A percentile compares a stretch with the other conserved stretches of the same genome.
Conservation (phyloP, 37 sponge, comb jelly and placozoan species). For the Spongilla lacustris region DNA sequence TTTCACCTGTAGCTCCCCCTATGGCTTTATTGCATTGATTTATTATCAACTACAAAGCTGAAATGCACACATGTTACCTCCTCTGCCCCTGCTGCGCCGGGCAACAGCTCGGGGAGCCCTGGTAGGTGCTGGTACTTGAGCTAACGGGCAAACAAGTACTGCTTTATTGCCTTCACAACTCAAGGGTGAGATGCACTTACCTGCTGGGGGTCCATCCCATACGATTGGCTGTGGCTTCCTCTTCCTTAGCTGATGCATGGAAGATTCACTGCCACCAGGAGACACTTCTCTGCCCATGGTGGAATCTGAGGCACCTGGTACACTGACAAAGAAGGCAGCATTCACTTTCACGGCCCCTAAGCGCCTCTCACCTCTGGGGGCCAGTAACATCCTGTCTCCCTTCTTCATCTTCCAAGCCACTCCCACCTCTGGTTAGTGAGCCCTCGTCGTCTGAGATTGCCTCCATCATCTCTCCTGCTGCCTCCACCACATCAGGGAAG, state of each 20-base stretch:
- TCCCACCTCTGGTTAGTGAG: not conserved
- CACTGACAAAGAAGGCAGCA: not conserved
- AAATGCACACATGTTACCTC: too few relatives aligned
- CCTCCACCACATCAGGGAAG: not conserved
- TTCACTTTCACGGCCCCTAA: not conserved
- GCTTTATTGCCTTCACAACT: not conserved
- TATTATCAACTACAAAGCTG: too few relatives aligned
- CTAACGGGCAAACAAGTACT: not conserved
- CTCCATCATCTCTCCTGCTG: not conserved
- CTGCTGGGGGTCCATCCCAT: slow-evolving; percentile 9
- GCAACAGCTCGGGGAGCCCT: not conserved
- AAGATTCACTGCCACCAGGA: not conserved
- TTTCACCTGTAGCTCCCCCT: not conserved
- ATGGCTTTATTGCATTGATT: not conserved
- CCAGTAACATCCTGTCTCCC: not conserved
- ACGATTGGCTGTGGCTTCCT: slow-evolving; percentile 20
- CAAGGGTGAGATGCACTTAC: not conserved
- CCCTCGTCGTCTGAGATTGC: not conserved
- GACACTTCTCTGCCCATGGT: not conserved
- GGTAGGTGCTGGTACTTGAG: not conserved
- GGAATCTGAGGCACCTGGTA: not conserved
- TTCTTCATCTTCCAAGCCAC: not conserved
- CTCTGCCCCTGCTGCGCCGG: not conserved
- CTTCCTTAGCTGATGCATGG: not conserved
- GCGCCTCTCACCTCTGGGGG: not conserved